Evolutionary conservation across 2,888 invertebrate species (phyloP).

Genomic region (Meghimatium bilineatum): DNA sequence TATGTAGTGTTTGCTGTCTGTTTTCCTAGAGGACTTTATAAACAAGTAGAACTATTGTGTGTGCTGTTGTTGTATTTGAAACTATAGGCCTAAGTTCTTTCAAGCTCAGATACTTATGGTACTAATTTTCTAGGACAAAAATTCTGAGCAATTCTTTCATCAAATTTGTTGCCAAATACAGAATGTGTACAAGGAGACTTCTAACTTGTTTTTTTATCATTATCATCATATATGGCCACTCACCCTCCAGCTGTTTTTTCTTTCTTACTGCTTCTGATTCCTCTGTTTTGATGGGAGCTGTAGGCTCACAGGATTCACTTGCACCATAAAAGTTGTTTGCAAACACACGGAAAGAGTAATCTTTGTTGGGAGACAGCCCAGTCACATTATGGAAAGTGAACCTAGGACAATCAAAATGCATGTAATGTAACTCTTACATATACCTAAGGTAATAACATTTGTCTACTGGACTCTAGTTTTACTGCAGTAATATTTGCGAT

Average conservation of each 20-base stretch:
- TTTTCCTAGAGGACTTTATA: too few species aligned
- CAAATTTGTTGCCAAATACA: not conserved
- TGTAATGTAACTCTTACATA: too few species aligned
- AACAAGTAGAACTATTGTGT: too few species aligned
- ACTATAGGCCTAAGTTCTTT: too few species aligned
- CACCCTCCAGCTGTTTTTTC: constrained; percentile 64
- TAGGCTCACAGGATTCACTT: constrained; percentile 94
- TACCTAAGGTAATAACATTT: too few species aligned
- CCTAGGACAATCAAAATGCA: constrained; percentile 76
- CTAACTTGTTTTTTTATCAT: not conserved
- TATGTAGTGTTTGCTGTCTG: too few species aligned
- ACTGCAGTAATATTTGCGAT: too few species aligned
- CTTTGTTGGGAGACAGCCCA: constrained; percentile 90
- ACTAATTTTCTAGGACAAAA: too few species aligned
- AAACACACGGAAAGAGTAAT: constrained; percentile 97
- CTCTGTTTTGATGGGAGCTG: constrained; percentile 77
- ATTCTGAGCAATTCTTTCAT: too few species aligned
- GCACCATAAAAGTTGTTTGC: constrained; percentile 99
- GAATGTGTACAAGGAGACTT: not conserved
- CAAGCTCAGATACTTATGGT: too few species aligned
- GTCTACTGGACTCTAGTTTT: too few species aligned
- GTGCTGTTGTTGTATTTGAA: too few species aligned
- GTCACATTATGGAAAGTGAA: constrained; percentile 94
- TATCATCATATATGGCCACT: not conserved
- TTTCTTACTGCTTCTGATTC: constrained; percentile 63